These are phyloP conservation scores for Schizopygopsis pylzovi DNA, from an alignment of 2,797 vertebrate genomes.

Conservation along the genomic window DNA sequence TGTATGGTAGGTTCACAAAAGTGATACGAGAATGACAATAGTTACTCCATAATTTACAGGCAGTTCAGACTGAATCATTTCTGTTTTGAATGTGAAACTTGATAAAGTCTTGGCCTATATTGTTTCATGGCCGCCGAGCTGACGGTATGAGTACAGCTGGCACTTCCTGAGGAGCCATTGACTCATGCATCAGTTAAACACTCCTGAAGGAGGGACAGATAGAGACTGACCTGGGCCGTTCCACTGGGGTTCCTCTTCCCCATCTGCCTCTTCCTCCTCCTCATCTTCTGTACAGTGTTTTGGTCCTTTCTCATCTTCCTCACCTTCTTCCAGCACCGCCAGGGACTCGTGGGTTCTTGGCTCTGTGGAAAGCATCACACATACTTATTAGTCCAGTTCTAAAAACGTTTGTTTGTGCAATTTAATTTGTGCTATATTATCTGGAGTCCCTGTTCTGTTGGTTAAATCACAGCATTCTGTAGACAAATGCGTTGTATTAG, in stretches of 20 bases:
- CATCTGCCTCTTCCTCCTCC: slow-evolving; percentile 66
- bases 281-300: slow-evolving; percentile 68
- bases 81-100: neutral
- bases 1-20: neutral
- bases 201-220: slow-evolving; percentile 30
- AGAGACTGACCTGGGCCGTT: slow-evolving; percentile 85
- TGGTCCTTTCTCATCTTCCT: slow-evolving; percentile 56
- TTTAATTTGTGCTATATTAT: neutral
- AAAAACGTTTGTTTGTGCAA: neutral
- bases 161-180: slow-evolving; percentile 39
- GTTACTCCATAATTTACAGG: neutral
- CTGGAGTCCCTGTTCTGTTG: too few relatives aligned
- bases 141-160: slow-evolving; percentile 23
- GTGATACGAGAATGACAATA: neutral
- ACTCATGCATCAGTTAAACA: slow-evolving; percentile 24
- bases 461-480: neutral
- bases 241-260: slow-evolving; percentile 73
- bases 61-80: slow-evolving; percentile 6
- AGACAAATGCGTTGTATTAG: neutral
- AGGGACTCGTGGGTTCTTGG: slow-evolving; percentile 71
- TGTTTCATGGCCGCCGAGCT: slow-evolving; percentile 3
- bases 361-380: slow-evolving; percentile 62
- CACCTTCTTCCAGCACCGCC: slow-evolving; percentile 70
- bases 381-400: neutral
- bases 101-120: slow-evolving; percentile 23